Base-by-base conservation (phyloP, 1,140 invertebrate species). In the Leptestheria dahalacensis region DNA sequence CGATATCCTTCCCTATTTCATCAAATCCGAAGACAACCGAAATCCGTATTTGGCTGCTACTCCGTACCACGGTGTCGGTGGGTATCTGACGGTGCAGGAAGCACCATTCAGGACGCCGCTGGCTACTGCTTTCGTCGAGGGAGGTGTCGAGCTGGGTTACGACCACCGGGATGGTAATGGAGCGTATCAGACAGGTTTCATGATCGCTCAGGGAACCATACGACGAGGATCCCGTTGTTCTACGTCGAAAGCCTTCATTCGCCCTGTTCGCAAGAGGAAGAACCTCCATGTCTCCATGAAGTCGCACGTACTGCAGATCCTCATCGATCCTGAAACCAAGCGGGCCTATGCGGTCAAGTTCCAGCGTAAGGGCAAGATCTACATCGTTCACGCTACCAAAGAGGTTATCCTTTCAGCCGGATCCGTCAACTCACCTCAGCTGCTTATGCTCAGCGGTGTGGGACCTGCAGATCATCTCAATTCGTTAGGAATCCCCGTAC, bases 391-490 rank as follows among this genome's bases (percentile, higher is more conserved):
- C 18, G 75, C 74, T 1, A 70, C 63, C 12, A 85, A 81, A 67
- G 86, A 89, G 73, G 79, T 89, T 1, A 85, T 88, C 62, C 59
- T 87, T 24, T 82, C 81, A 57, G 78, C 78, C 48, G 86, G 85
- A 9, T 64, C 83, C 11, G 69, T 86, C 33, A 85, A 85, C 66
- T 78, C 81, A 20, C 83, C 84, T 1, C 81, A 86, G 70, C 65
- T 87, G 10, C 68, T 88, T 1, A 82, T 85, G 81, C 69, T 86
- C 3, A 85, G 83, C 20, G 86, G 86, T 10, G 74, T 88, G 41
- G 85, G 85, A 2, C 83, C 85, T 47, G 74, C 71, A 59, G 69
- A 81, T 46, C 77, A 83, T 61, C 65, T 81, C 9, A 61, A 68
- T 15, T 66, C 71, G 18, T 62, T 67, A 59, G 62, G 63, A 6